Evolutionary conservation across 2,797 vertebrate species (phyloP).

Genomic region (Pyrocephalus nanus): DNA sequence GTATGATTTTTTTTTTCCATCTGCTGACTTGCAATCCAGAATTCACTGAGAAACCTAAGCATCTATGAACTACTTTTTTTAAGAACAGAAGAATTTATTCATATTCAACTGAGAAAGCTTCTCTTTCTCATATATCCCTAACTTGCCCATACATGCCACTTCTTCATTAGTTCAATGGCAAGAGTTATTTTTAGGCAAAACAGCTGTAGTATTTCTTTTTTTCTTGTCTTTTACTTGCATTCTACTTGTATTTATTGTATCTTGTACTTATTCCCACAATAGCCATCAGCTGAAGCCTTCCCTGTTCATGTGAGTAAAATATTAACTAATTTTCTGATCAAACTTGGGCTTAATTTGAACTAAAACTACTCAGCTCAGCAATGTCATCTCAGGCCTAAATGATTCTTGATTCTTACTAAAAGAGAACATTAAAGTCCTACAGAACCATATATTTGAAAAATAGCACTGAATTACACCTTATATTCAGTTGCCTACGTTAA

Average conservation of each 20-base stretch:
- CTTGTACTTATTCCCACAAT: not conserved
- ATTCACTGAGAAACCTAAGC: not conserved
- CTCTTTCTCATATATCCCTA: not conserved
- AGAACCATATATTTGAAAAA: not conserved
- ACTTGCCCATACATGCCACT: not conserved
- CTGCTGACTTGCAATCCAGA: not conserved
- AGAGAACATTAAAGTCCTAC: not conserved
- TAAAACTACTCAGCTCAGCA: not conserved
- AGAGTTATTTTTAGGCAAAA: not conserved
- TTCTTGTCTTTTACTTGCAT: not conserved
- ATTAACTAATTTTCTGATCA: not conserved
- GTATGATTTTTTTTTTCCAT: not conserved
- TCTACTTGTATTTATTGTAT: not conserved
- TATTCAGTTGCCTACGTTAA: not conserved
- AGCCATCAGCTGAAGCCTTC: not conserved
- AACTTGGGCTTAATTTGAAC: not conserved
- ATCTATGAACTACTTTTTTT: not conserved
- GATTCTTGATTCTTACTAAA: not conserved
- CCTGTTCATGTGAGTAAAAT: not conserved
- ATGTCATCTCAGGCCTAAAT: not conserved
- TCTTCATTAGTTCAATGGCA: not conserved
- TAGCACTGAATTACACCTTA: not conserved
- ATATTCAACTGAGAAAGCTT: not conserved
- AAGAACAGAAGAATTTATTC: not conserved
- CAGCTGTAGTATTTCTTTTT: not conserved